phyloP scores from a whole-genome alignment of 2,797 vertebrate genomes.

The Artibeus jamaicensis region DNA sequence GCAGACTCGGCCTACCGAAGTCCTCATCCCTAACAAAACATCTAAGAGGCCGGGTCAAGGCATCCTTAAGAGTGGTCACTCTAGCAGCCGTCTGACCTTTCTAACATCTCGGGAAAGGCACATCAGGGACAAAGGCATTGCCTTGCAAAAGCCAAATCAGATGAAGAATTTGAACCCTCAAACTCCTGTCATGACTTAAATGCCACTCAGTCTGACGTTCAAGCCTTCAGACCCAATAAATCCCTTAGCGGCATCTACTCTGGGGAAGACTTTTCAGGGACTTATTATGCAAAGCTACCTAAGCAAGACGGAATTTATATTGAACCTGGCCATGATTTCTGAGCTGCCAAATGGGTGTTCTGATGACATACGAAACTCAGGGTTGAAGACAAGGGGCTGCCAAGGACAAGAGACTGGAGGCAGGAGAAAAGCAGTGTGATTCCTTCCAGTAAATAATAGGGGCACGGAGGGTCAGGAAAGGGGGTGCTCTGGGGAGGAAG shows the following conservation, averaged over 20 bases:
- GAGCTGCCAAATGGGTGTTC: conserved; percentile 66
- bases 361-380: conserved; percentile 50
- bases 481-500: neutral
- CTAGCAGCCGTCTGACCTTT: neutral
- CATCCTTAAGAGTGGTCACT: neutral
- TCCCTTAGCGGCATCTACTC: conserved; percentile 2
- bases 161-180: conserved; percentile 33
- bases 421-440: neutral
- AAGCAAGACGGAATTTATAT: conserved; percentile 69
- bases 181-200: conserved; percentile 33
- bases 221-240: conserved; percentile 53
- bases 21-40: neutral
- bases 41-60: neutral
- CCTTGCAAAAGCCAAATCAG: conserved; percentile 7
- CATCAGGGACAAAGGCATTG: neutral
- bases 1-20: neutral
- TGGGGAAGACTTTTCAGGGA: conserved; percentile 67
- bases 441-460: conserved; percentile 56
- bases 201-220: neutral
- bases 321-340: conserved; percentile 72
- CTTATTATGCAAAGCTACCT: conserved; percentile 75
- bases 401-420: conserved; percentile 60
- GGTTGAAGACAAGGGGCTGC: conserved; percentile 61
- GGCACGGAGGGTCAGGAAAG: fast-evolving
- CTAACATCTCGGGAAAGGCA: neutral